Conservation (phyloP, 1,140 invertebrate species). For the Neomicropteryx cornuta region DNA sequence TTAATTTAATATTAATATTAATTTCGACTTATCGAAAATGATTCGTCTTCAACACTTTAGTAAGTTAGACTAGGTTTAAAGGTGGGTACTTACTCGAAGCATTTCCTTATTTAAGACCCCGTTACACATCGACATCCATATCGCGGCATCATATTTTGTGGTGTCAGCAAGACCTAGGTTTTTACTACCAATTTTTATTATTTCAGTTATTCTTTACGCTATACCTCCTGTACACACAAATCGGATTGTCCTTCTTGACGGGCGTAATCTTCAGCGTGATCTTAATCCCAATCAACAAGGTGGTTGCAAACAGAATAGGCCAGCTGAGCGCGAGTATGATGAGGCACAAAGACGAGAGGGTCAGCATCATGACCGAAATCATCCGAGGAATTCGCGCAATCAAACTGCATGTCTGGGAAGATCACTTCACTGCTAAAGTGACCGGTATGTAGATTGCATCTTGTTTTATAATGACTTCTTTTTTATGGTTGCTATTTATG, state of each 20-base stretch:
- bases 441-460: constrained; percentile 27
- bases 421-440: constrained; percentile 66
- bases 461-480: constrained; percentile 3
- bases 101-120: too few species aligned
- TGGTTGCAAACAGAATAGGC: constrained; percentile 84
- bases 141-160: too few species aligned
- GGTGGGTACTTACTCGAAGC: too few species aligned
- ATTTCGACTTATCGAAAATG: too few species aligned
- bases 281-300: constrained; percentile 90
- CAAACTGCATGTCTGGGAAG: constrained; percentile 92
- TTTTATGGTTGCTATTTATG: too few species aligned
- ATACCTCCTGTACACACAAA: constrained; percentile 75
- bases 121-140: too few species aligned
- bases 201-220: constrained; percentile 69
- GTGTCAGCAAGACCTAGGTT: too few species aligned
- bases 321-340: constrained; percentile 79
- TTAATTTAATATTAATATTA: constrained; percentile 5
- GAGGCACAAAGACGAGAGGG: constrained; percentile 81
- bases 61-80: too few species aligned
- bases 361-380: constrained; percentile 82
- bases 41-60: too few species aligned
- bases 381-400: constrained; percentile 79
- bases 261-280: constrained; percentile 79
- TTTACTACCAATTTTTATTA: too few species aligned
- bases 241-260: constrained; percentile 83